Evolutionary conservation across 2,888 invertebrate genomes (phyloP), one percentile per base, ranked within the genome.

Genomic region (Cantharis rustica): DNA sequence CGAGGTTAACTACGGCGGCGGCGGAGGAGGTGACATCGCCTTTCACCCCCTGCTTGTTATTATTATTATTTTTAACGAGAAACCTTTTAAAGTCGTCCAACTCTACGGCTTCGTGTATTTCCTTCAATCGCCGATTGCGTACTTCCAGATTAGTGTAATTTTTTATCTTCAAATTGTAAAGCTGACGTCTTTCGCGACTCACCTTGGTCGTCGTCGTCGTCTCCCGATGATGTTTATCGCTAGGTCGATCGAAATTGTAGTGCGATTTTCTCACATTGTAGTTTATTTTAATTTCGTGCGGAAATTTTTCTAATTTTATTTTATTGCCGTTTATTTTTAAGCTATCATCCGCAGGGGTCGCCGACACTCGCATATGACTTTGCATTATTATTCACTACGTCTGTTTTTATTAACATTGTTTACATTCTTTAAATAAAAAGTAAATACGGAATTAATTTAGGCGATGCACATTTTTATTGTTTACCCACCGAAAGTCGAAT

Each of bases 61-160:
- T 47, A 31, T 31, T 69, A 27, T 71, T 71, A 70, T 72, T 72
- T 47, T 71, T 75, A 23, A 69, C 89, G 86, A 91, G 91, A 91
- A 92, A 91, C 91, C 91, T 90, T 89, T 91, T 90, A 89, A 92
- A 91, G 89, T 92, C 90, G 47, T 88, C 88, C 86, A 91, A 90
- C 90, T 90, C 89, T 82, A 90, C 88, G 90, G 91, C 90, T 90
- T 91, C 91, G 81, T 90, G 89, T 87, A 91, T 91, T 87, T 90
- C 89, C 85, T 89, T 86, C 86, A 91, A 80, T 76, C 83, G 82
- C 68, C 81, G 81, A 75, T 80, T 84, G 27, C 80, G 81, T 73
- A 83, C 83, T 72, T 83, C 83, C 47, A 79, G 69, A 75, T 83
- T 85, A 66, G 79, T 81, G 75, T 82, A 84, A 23, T 84, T 81